Evolutionary conservation across 1,140 invertebrate species (phyloP).

Genomic region (Melipona quadrifasciata): DNA sequence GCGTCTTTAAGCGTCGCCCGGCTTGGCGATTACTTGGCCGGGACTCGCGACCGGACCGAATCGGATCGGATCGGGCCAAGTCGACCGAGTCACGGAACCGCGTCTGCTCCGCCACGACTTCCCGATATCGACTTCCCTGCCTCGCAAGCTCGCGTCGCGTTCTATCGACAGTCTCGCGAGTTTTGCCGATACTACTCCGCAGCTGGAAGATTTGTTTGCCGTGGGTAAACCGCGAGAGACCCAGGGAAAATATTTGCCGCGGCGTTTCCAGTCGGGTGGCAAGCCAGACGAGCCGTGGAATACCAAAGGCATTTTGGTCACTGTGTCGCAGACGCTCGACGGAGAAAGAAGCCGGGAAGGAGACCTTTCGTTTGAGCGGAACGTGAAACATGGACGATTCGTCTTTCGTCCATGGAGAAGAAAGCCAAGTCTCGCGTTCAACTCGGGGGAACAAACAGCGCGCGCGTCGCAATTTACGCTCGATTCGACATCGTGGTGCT

Average conservation of each 20-base stretch:
- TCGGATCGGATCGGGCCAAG: too few relatives aligned
- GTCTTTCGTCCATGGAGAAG: neutral
- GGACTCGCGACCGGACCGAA: neutral
- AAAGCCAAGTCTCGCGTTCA: neutral
- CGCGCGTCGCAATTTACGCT: neutral
- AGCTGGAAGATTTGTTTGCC: slow-evolving; percentile 25
- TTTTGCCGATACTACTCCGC: neutral
- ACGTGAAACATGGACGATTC: neutral
- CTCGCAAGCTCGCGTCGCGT: neutral
- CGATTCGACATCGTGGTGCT: neutral
- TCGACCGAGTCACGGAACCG: neutral
- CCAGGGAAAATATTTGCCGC: slow-evolving; percentile 16
- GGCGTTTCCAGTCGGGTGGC: neutral
- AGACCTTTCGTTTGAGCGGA: neutral
- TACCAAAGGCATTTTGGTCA: neutral
- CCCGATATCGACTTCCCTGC: neutral
- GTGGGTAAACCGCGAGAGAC: slow-evolving; percentile 15
- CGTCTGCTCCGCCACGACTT: neutral
- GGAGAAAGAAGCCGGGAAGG: neutral
- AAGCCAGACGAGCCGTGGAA: neutral
- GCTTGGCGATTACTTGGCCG: slow-evolving; percentile 15
- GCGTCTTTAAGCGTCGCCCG: slow-evolving; percentile 32
- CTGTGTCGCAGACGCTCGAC: neutral
- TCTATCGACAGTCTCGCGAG: slow-evolving; percentile 16
- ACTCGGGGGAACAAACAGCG: neutral